A percentile compares a stretch with the other conserved stretches of the same genome.
phyloP scores from a whole-genome alignment of 2,113 vertebrate species.

The Actenoides lindsayi region DNA sequence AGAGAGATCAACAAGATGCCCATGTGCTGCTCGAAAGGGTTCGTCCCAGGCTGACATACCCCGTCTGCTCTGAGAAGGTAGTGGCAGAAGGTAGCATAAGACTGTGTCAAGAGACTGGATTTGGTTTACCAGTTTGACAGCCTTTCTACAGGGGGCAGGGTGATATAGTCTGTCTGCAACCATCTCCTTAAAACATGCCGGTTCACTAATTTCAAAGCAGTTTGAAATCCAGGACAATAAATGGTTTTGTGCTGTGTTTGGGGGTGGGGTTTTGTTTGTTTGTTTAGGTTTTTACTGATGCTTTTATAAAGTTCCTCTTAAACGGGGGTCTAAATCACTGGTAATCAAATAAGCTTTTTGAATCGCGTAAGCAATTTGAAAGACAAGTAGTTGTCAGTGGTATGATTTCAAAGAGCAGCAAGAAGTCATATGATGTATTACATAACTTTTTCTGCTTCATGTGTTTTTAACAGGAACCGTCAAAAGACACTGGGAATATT shows the following conservation, averaged over 20 bases:
- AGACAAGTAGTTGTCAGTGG: not conserved
- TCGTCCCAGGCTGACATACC: not conserved
- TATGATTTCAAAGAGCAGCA: not conserved
- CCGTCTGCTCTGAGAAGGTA: not conserved
- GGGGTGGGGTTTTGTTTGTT: not conserved
- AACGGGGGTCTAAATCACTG: not conserved
- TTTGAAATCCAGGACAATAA: not conserved
- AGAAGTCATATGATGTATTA: not conserved
- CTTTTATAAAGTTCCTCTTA: not conserved
- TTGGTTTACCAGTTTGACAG: not conserved
- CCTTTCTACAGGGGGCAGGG: not conserved
- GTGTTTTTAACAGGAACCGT: slow-evolving; percentile 73
- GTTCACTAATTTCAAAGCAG: not conserved
- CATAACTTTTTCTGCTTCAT: slow-evolving; percentile 21
- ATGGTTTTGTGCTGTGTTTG: not conserved
- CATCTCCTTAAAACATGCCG: not conserved
- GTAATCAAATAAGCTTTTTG: not conserved
- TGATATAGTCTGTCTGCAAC: not conserved
- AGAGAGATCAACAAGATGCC: not conserved
- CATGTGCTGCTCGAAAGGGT: not conserved
- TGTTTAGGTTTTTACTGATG: not conserved
- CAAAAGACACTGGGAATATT: slow-evolving; percentile 86
- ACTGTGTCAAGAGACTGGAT: not conserved
- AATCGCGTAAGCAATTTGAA: not conserved
- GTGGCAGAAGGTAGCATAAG: not conserved